Base-by-base conservation (phyloP, 2,113 vertebrate genomes). In the Xenus cinereus region DNA sequence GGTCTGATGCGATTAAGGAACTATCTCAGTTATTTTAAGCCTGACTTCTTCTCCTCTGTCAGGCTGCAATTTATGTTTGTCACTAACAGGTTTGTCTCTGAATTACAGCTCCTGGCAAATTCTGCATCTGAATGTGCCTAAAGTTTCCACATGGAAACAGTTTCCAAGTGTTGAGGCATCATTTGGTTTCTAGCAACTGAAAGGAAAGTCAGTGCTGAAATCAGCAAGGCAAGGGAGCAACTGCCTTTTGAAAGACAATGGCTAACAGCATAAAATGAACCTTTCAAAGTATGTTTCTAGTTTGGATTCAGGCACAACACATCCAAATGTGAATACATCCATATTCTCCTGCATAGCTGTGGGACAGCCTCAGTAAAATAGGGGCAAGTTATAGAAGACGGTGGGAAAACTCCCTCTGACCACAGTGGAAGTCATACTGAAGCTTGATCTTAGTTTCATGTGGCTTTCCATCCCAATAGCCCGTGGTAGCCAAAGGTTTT, bases 321-420 rank as follows among this genome's bases (percentile, higher is more conserved):
- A 51, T 5, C 9, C 35, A 41, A 0, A 0, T 16, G 41, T 19
- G 12, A 8, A 27, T 16, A 84, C 18, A 71, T 9, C 3, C 33
- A 48, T 15, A 41, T 66, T 74, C 18, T 85, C 27, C 35, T 27
- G 50, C 39, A n/a, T 1, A 60, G 71, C 46, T 87, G 27, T 43
- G 19, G 12, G n/a, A 60, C 46, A 67, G 26, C 19, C 23, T 72
- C 45, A 81, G 50, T 9, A 71, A 74, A 90, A 78, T 0, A 56
- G 23, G 3, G 5, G 4, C 2, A 6, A 69, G 13, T 51, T 57
- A 10, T 2, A 66, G 60, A 84, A 74, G 11, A 32, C 19, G 0
- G 0, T 4, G n/a, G 30, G 30, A 92, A 78, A 66, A 82, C 4
- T 56, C 37, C 19, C 7, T 72, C 14, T 60, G 15, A 30, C 17